Evolutionary conservation across 1,140 invertebrate genomes (phyloP), one percentile per base, ranked within the genome.

Genomic region (Drosophila aff.): DNA sequence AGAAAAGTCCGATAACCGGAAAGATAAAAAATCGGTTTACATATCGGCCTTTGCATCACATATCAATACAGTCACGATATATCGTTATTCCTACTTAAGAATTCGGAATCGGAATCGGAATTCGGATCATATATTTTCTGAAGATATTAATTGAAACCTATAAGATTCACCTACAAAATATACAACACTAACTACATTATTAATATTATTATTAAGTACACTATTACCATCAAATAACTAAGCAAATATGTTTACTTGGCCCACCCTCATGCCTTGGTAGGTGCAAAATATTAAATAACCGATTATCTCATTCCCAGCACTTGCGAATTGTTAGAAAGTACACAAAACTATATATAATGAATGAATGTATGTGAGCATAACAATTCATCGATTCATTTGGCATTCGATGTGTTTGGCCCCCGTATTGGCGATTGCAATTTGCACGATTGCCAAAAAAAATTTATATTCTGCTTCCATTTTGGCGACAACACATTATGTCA

Each of bases 301-400:
- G n/a, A 73, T 74, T 74, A 73, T 74, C 71, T 73, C 71, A 74
- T 74, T 23, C 55, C 18, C 46, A 43, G 55, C 52, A 73, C 44
- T 61, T 73, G 69, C 55, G 0, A 73, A 73, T 73, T 60, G 69
- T 33, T 60, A n/a, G 28, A 73, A 41, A 49, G 43, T 40, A 73
- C 68, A 69, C 47, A 47, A 23, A 46, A 13, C 31, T n/a, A 47
- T 23, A 40, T 52, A 31, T 49, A n/a, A 41, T n/a, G n/a, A n/a
- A 41, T 40, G 36, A 8, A 41, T 31, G 28, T 33, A 15, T 50
- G 38, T 69, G 31, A 9, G 23, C 41, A 64, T 33, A 66, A 67
- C 60, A 81, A 82, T 82, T 82, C 62, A 82, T 82, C 52, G 55
- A 78, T 82, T 72, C 49, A 71, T 79, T 81, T 78, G 75, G 53